Evolutionary conservation across 2,113 vertebrate species (phyloP), one percentile per base, ranked within the genome.

Genomic region (Panthera leo): DNA sequence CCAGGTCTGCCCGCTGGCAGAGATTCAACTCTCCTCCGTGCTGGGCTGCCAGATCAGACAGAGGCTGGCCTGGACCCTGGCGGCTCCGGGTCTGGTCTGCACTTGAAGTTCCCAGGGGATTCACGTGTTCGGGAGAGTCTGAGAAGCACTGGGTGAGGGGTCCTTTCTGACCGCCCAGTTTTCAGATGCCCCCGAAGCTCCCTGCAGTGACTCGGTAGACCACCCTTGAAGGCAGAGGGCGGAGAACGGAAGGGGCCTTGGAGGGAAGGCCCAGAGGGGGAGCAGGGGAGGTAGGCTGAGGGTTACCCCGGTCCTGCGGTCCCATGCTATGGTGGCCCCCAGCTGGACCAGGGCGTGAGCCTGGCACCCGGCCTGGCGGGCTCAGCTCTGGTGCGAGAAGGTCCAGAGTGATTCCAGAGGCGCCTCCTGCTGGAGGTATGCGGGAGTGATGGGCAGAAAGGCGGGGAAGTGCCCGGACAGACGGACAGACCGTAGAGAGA

Each of bases 331-430:
- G 97, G 99, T 99, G 99, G 99, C 99, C 99, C 99, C 99, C 99
- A 98, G 98, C 98, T 98, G 99, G 99, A 99, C 99, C 99, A 99
- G 98, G 99, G 98, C 99, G 98, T 98, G 83, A 98, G 99, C 99
- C 99, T 99, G 98, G 99, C 98, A 98, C 98, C 99, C 99, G 99
- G 99, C 98, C 98, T 99, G 99, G 99, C 98, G 98, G 97, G 97
- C 98, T 99, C 99, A 98, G 99, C 99, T 98, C 99, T 98, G 99
- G 99, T 96, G 96, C 98, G 98, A 99, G 98, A 98, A 99, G 99
- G 85, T 98, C 87, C 91, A 90, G 97, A 98, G 95, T 96, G 96
- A 97, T 96, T 93, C 1, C 1, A 14, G 94, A 82, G 96, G 95
- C 0, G 7, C 97, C 92, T 95, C 88, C 97, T 97, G 95, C 80